These are phyloP conservation scores for Pristionchus mayeri DNA, from an alignment of 2,888 invertebrate species.

Conservation along the genomic window DNA sequence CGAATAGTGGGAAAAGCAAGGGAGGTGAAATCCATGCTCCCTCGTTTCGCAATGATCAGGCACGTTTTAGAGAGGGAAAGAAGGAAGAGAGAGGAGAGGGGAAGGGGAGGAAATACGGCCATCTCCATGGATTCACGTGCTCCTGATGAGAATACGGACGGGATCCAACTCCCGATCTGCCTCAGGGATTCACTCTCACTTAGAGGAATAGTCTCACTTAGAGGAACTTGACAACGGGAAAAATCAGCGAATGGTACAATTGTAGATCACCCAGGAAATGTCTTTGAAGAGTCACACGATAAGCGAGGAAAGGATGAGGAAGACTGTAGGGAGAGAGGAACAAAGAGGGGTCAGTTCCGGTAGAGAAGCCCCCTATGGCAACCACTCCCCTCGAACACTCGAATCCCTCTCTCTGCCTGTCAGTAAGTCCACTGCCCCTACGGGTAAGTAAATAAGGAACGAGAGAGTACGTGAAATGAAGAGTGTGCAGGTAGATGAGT, in stretches of 20 bases:
- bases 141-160: not conserved
- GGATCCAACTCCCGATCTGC: not conserved
- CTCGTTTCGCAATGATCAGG: not conserved
- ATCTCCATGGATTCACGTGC: not conserved
- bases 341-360: not conserved
- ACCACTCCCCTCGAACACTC: not conserved
- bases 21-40: not conserved
- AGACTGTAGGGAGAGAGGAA: not conserved
- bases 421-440: slow-evolving; percentile 6
- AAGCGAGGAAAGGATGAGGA: not conserved
- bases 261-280: no score
- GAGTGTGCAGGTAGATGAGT: not conserved
- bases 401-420: not conserved
- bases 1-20: no score
- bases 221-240: no score
- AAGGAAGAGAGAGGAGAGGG: not conserved
- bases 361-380: not conserved
- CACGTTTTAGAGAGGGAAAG: not conserved
- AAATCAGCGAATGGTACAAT: no score
- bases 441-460: not conserved
- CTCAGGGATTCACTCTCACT: not conserved
- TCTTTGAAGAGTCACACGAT: no score
- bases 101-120: not conserved
- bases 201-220: no score
- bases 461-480: not conserved